Conservation (phyloP, 2,113 vertebrate species). For the Charina bottae region DNA sequence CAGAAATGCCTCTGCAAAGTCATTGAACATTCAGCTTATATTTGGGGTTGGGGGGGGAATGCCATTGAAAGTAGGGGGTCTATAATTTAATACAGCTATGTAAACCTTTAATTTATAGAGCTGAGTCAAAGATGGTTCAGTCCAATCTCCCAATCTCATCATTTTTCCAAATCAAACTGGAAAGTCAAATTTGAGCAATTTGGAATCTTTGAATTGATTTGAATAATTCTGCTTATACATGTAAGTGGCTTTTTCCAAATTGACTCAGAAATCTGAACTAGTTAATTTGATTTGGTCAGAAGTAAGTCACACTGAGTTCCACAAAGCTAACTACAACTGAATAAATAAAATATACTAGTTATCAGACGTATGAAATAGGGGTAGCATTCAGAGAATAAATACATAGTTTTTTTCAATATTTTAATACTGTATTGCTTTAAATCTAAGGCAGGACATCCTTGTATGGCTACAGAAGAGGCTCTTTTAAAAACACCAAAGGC, state of each 20-base stretch:
- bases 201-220: neutral
- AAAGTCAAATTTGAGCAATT: neutral
- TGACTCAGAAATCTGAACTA: neutral
- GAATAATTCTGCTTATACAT: neutral
- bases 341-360: neutral
- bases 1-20: neutral
- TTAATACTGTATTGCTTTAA: neutral
- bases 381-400: neutral
- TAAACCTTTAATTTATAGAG: neutral
- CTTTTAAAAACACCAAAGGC: neutral
- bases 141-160: neutral
- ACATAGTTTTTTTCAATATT: neutral
- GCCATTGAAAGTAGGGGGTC: neutral
- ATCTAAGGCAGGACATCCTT: neutral
- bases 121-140: neutral
- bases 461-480: neutral
- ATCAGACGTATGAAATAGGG: neutral
- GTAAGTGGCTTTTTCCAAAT: neutral
- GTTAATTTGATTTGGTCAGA: neutral
- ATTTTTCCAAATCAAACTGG: neutral
- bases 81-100: neutral
- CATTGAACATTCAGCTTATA: neutral
- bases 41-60: neutral
- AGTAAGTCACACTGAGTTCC: neutral
- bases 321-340: neutral